Percentiles rank a stretch among this genome's conserved stretches.
Evolutionary conservation across 2,797 vertebrate genomes (phyloP).

Genomic region (Falco rusticolus): DNA sequence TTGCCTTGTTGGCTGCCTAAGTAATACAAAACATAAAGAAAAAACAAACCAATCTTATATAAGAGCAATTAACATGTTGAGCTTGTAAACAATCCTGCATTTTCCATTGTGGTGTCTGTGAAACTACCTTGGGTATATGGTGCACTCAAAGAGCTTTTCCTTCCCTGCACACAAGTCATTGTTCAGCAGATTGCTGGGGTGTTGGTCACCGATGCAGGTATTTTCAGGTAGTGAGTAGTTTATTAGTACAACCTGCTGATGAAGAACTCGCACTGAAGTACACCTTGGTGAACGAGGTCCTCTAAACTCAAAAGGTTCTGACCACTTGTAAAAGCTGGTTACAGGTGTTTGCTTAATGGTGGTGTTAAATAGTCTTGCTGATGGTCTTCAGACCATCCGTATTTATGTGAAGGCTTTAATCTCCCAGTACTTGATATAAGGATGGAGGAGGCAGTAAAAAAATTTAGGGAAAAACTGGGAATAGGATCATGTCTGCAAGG

Average conservation of each 20-base stretch:
- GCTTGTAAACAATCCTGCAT: not conserved
- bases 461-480: rapidly evolving
- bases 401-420: not conserved
- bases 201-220: not conserved
- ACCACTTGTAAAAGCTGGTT: not conserved
- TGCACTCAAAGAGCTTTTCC: not conserved
- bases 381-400: not conserved
- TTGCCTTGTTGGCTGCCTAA: not conserved
- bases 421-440: not conserved
- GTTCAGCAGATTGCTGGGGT: not conserved
- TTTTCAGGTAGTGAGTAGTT: not conserved
- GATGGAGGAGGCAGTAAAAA: not conserved
- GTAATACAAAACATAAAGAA: not conserved
- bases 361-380: not conserved
- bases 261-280: not conserved
- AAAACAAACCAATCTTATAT: rapidly evolving
- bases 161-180: not conserved
- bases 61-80: not conserved
- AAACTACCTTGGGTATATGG: not conserved
- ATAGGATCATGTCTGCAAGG: not conserved
- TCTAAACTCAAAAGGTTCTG: not conserved
- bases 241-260: not conserved
- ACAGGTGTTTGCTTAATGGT: not conserved
- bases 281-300: not conserved
- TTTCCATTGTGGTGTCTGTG: not conserved